Percentiles rank a stretch among this genome's conserved stretches.
Evolutionary conservation across 2,797 vertebrate genomes (phyloP).

Genomic region (Mus spretus): DNA sequence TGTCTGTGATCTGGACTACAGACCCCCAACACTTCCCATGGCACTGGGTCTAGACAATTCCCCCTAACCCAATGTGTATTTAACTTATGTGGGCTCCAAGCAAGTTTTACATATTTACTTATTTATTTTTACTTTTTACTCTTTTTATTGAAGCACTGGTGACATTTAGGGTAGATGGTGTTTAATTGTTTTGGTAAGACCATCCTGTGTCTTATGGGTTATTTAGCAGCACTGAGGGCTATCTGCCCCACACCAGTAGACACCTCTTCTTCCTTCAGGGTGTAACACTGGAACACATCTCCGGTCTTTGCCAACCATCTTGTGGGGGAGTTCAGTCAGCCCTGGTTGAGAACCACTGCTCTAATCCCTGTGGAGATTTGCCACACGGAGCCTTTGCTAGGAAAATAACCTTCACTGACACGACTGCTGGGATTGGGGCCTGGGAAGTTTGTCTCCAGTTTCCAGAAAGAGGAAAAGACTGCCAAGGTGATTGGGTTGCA

Average conservation of each 20-base stretch:
- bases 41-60: neutral
- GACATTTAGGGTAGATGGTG: neutral
- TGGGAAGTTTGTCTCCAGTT: conserved; percentile 27
- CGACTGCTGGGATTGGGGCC: neutral
- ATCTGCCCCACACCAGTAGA: neutral
- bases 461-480: conserved; percentile 60
- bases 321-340: neutral
- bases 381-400: neutral
- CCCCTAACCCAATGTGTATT: conserved; percentile 16
- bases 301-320: neutral
- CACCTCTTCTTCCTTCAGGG: neutral
- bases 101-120: neutral
- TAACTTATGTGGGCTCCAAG: neutral
- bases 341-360: neutral
- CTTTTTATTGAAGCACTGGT: neutral
- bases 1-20: neutral
- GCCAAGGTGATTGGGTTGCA: conserved; percentile 77
- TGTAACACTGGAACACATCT: neutral
- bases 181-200: neutral
- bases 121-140: neutral
- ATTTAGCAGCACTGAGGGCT: neutral
- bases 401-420: conserved; percentile 34
- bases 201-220: neutral
- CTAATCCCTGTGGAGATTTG: neutral
- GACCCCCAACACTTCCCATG: neutral